These are phyloP conservation scores for Willowsia nigromaculata DNA, from an alignment of 2,888 invertebrate species.

Conservation along the genomic window DNA sequence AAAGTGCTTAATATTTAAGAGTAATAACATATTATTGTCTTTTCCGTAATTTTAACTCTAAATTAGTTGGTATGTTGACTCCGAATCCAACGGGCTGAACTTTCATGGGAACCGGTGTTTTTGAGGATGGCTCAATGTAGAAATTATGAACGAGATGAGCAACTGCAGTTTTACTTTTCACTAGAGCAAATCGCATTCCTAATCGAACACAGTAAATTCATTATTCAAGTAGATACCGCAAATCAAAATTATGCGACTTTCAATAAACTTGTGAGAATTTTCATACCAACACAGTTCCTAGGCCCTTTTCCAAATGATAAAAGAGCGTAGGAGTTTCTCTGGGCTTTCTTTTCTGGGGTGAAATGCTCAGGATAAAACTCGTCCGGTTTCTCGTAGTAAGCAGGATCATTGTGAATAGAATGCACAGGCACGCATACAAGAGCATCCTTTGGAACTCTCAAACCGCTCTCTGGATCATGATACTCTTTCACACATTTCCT, in stretches of 20 bases:
- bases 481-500: slow-evolving; percentile 27
- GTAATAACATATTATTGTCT: too few species aligned
- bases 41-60: not conserved
- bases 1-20: too few species aligned
- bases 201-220: not conserved
- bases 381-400: slow-evolving; percentile 68
- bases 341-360: slow-evolving; percentile 55
- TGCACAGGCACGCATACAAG: slow-evolving; percentile 24
- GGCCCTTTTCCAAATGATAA: slow-evolving; percentile 74
- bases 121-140: slow-evolving; percentile 53
- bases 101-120: slow-evolving; percentile 63
- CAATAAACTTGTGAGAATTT: too few species aligned
- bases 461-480: not conserved
- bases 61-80: not conserved
- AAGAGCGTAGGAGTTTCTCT: slow-evolving; percentile 63
- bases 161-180: slow-evolving; percentile 60
- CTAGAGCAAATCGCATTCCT: slow-evolving; percentile 72
- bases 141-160: slow-evolving; percentile 65
- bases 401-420: slow-evolving; percentile 66
- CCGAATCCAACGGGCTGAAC: not conserved
- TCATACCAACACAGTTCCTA: not conserved
- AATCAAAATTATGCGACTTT: not conserved
- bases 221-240: not conserved
- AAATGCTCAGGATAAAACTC: slow-evolving; percentile 73
- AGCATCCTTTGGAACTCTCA: slow-evolving; percentile 1